Conservation (phyloP, 2,888 invertebrate species). For the Drosophila differens region DNA sequence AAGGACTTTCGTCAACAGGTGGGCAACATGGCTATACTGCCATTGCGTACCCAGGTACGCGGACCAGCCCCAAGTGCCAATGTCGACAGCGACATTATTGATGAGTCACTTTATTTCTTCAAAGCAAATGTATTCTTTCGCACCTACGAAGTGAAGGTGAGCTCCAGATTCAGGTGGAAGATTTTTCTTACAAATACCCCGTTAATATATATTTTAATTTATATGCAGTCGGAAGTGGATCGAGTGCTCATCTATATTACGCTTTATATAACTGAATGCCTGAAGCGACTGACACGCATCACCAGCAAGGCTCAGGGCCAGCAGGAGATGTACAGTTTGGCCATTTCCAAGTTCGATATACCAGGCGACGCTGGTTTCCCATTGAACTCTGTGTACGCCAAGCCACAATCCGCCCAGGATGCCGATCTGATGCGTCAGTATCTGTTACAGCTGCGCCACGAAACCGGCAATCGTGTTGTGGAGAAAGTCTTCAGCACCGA, state of each 20-base stretch:
- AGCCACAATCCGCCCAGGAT: slow-evolving; percentile 91
- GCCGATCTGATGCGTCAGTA: slow-evolving; percentile 96
- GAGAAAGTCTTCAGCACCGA: slow-evolving; percentile 95
- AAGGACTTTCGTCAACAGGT: slow-evolving; percentile 90
- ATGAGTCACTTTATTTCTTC: slow-evolving; percentile 98
- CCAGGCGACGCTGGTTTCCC: slow-evolving; percentile 98
- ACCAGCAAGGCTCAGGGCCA: slow-evolving; percentile 94
- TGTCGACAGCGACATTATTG: slow-evolving; percentile 95
- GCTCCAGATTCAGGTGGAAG: background rate
- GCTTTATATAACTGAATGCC: slow-evolving; percentile 98
- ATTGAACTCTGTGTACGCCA: slow-evolving; percentile 97
- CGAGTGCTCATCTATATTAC: slow-evolving; percentile 98
- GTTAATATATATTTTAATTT: background rate
- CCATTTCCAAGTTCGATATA: slow-evolving; percentile 97
- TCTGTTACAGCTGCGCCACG: slow-evolving; percentile 96
- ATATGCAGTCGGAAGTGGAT: slow-evolving; percentile 95
- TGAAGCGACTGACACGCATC: slow-evolving; percentile 97
- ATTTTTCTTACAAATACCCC: background rate
- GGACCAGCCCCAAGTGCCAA: slow-evolving; percentile 95
- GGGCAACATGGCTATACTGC: slow-evolving; percentile 97
- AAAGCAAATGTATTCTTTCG: slow-evolving; percentile 99
- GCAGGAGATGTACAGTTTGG: slow-evolving; percentile 98
- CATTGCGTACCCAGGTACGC: slow-evolving; percentile 94
- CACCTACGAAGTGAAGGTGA: slow-evolving; percentile 98
- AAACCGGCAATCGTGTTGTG: slow-evolving; percentile 95